Percentiles rank a stretch among this genome's conserved stretches.
phyloP scores from a whole-genome alignment of 2,888 invertebrate genomes.

The Pegoplata infirma region DNA sequence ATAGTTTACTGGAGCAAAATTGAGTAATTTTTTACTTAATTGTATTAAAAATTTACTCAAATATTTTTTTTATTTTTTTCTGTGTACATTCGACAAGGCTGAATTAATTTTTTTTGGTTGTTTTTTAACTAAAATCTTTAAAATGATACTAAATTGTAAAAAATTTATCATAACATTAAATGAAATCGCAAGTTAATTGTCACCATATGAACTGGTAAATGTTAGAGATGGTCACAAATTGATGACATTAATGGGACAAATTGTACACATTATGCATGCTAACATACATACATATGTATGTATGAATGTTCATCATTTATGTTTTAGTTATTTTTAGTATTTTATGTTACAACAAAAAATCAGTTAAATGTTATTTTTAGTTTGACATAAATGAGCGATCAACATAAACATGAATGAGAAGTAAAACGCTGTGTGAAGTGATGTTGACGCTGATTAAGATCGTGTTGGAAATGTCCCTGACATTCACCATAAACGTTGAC shows the following conservation, averaged over 20 bases:
- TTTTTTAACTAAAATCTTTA: neutral
- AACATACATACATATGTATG: neutral
- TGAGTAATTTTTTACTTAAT: no score
- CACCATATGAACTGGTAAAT: neutral
- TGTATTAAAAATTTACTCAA: no score
- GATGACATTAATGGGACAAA: slow-evolving; percentile 45
- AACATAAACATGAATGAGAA: no score
- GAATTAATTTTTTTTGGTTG: no score
- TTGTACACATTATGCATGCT: slow-evolving; percentile 11
- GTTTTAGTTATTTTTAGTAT: no score
- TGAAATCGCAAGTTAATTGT: neutral
- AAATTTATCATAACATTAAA: no score
- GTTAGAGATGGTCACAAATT: slow-evolving; percentile 22
- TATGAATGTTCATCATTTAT: neutral
- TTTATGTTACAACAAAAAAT: neutral
- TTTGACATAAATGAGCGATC: neutral
- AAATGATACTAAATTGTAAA: no score
- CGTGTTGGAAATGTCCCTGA: slow-evolving; percentile 62
- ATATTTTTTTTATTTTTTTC: no score
- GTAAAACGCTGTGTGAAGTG: neutral
- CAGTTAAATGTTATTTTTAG: neutral
- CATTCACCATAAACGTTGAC: slow-evolving; percentile 62
- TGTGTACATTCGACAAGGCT: no score
- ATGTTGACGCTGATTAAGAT: slow-evolving; percentile 34
- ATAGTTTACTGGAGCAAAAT: no score